Base-by-base conservation (phyloP, 2,888 invertebrate genomes). In the Cerceris rybyensis region DNA sequence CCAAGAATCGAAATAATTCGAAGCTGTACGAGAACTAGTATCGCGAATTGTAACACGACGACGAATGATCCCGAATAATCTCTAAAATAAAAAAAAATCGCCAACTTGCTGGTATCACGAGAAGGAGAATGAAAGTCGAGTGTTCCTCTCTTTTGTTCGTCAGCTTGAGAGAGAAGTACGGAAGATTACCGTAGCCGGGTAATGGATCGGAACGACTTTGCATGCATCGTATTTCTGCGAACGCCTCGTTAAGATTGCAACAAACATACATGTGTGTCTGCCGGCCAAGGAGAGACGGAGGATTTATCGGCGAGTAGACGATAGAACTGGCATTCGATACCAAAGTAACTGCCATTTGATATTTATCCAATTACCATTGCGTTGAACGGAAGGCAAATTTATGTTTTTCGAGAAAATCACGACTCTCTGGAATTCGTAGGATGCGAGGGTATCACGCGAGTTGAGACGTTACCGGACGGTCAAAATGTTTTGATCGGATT, bases 101-200 rank as follows among this genome's bases (percentile, higher is more conserved):
- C 57, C 64, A 39, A 43, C 16, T 49, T 14, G 8, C 66, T 28
- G 28, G 28, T 28, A 28, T 28, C 28, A 28, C 28, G 28, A 28
- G 28, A 28, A 41, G 41, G 42, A 55, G 71, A 17, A 73, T 65
- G 77, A 77, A 78, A 69, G 13, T 50, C n/a, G 8, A 46, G n/a
- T 28, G 28, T n/a, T 73, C 61, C 55, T 75, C 71, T 72, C 71
- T 75, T 71, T 82, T 75, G 82, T 78, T 54, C 66, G 67, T 49
- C 63, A 66, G 52, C 58, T 63, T 39, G 67, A 71, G 13, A 13
- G 70, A 75, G 57, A 17, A 61, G 64, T 65, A 59, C 61, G 71
- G 41, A 71, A 72, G 67, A 75, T 70, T 68, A 67, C 64, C 49
- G 64, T 60, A 46, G 39, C 17, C 46, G 43, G 39, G 42, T 67